phyloP scores from a whole-genome alignment of 2,888 invertebrate genomes.

The Ochropleura plecta region DNA sequence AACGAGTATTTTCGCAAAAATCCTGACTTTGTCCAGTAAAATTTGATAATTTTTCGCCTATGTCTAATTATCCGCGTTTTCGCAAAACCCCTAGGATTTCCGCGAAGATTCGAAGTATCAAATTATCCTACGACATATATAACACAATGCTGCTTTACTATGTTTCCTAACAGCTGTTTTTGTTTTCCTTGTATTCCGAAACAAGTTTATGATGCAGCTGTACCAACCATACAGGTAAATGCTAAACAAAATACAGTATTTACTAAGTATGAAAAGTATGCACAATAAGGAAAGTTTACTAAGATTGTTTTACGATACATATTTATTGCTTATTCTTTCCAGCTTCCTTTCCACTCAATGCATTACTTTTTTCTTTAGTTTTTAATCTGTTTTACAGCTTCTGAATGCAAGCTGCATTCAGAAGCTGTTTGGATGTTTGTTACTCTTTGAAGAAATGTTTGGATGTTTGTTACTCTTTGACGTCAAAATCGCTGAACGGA shows the following conservation, averaged over 20 bases:
- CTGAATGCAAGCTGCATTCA: background rate
- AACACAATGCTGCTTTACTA: background rate
- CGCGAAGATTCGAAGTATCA: no score
- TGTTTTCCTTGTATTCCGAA: constrained; percentile 19
- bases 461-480: no score
- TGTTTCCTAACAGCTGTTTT: constrained; percentile 35
- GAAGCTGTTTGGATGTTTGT: no score
- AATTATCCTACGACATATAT: no score
- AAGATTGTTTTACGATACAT: background rate
- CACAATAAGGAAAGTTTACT: background rate
- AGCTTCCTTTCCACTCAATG: background rate
- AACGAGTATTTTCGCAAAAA: no score
- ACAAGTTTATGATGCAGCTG: background rate
- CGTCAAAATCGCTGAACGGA: no score
- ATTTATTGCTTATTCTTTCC: background rate
- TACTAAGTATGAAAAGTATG: background rate
- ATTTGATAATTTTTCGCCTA: no score
- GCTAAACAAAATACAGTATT: background rate
- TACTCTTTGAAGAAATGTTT: no score
- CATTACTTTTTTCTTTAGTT: background rate
- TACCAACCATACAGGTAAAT: background rate
- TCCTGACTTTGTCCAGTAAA: no score
- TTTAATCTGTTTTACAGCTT: background rate
- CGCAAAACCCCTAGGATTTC: no score
- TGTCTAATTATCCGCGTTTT: no score